Conservation (phyloP, 2,888 invertebrate species). For the Hyposoter didymator region DNA sequence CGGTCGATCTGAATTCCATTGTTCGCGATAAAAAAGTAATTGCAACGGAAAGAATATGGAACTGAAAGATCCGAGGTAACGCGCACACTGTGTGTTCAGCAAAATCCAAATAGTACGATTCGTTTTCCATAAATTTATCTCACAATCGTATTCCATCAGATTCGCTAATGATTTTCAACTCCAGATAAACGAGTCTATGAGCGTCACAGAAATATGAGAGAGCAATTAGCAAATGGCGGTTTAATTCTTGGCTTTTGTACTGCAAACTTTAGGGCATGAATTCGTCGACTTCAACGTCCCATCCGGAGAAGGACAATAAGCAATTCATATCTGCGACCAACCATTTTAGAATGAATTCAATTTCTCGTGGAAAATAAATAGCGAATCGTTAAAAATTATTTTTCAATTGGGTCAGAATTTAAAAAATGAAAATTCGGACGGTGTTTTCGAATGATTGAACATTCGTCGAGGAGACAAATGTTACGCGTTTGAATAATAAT, state of each 20-base stretch:
- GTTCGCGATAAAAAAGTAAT: not conserved
- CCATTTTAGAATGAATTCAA: not conserved
- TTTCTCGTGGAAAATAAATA: not conserved
- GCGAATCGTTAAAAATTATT: not conserved
- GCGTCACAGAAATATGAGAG: not conserved
- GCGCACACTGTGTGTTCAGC: not conserved
- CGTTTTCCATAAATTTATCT: constrained; percentile 15
- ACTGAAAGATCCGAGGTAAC: not conserved
- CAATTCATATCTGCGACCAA: not conserved
- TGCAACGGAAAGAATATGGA: not conserved
- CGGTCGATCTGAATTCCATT: not conserved
- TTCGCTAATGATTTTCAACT: constrained; percentile 34
- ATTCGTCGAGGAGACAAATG: not conserved
- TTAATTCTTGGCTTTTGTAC: not conserved
- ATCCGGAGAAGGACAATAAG: not conserved
- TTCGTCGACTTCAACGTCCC: not conserved
- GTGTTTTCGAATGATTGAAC: not conserved
- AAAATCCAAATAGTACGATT: not conserved
- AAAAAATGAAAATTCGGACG: not conserved
- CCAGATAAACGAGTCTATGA: not conserved
- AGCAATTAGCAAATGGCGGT: not conserved
- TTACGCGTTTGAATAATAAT: not conserved
- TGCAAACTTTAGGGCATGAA: not conserved
- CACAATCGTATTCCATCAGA: constrained; percentile 17
- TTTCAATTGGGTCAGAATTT: not conserved